Percentiles rank a stretch among this genome's conserved stretches.
phyloP scores from a whole-genome alignment of 1,140 invertebrate genomes.

The Hesperophylax magnus region DNA sequence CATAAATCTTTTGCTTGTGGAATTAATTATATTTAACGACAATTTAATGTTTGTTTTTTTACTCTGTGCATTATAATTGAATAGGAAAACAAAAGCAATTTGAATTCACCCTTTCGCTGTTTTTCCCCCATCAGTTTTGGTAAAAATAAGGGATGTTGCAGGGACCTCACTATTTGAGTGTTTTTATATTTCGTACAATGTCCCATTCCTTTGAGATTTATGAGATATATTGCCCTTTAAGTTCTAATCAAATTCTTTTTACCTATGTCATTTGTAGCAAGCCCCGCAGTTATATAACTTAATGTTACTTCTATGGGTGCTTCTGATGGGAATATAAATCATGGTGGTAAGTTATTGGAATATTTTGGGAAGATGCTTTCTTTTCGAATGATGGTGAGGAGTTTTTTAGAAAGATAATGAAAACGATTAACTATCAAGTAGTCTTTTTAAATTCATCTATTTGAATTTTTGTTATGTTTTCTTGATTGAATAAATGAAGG shows the following conservation, averaged over 20 bases:
- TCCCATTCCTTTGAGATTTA: conserved; percentile 14
- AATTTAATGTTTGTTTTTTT: conserved; percentile 27
- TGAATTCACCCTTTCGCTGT: conserved; percentile 7
- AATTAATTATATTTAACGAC: conserved; percentile 30
- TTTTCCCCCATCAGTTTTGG: not conserved
- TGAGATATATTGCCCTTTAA: conserved; percentile 10
- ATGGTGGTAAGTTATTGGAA: not conserved
- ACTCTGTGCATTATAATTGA: not conserved
- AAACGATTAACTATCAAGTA: too few relatives aligned
- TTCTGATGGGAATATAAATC: not conserved
- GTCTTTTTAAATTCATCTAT: too few relatives aligned
- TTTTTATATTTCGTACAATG: not conserved
- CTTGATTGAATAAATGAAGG: too few relatives aligned
- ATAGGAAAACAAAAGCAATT: conserved; percentile 15
- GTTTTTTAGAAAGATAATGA: not conserved
- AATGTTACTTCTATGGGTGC: not conserved
- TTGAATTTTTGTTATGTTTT: too few relatives aligned
- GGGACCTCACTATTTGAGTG: not conserved
- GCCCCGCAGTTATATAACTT: not conserved
- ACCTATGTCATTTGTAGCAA: conserved; percentile 9
- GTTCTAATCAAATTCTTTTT: conserved; percentile 23
- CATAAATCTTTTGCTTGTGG: not conserved
- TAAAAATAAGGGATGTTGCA: not conserved
- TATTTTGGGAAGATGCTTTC: not conserved
- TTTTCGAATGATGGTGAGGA: not conserved